Conservation (phyloP, 92 coral and sea anemone species). For the Porites cylindrica region DNA sequence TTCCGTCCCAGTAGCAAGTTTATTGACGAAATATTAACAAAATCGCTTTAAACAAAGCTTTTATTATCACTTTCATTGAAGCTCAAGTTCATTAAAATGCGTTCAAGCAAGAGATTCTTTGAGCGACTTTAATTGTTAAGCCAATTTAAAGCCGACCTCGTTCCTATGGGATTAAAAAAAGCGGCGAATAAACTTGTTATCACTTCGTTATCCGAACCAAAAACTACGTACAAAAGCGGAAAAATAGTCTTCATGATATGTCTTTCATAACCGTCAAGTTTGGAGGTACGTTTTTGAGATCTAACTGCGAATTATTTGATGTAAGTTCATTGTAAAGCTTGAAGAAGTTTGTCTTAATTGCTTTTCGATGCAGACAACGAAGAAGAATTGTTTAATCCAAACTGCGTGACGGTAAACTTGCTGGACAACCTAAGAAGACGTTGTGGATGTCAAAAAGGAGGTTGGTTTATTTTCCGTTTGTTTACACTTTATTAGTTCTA, state of each 20-base stretch:
- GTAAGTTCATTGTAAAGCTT: not conserved
- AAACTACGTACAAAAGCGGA: not conserved
- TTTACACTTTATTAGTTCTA: not conserved
- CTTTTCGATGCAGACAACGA: constrained; percentile 67
- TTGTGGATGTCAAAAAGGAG: constrained; percentile 87
- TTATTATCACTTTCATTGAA: not conserved
- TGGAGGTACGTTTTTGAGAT: constrained; percentile 67
- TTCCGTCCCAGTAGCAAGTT: not conserved
- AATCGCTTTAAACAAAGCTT: not conserved
- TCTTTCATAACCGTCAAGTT: constrained; percentile 86
- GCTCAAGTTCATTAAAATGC: not conserved
- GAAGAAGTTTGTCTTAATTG: not conserved
- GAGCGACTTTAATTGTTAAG: constrained; percentile 3
- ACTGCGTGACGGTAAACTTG: constrained; percentile 83
- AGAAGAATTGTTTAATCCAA: constrained; percentile 87
- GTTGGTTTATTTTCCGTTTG: constrained; percentile 30
- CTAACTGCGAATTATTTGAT: not conserved
- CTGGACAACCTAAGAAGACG: constrained; percentile 84
- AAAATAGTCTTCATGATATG: constrained; percentile 36
- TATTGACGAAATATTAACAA: not conserved
- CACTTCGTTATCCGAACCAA: not conserved
- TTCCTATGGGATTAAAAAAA: constrained; percentile 17
- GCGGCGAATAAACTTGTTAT: not conserved
- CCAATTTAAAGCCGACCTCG: not conserved
- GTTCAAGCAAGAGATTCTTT: not conserved